Evolutionary conservation across 2,888 invertebrate species (phyloP), one percentile per base, ranked within the genome.

Genomic region (Chouioia cunea): DNA sequence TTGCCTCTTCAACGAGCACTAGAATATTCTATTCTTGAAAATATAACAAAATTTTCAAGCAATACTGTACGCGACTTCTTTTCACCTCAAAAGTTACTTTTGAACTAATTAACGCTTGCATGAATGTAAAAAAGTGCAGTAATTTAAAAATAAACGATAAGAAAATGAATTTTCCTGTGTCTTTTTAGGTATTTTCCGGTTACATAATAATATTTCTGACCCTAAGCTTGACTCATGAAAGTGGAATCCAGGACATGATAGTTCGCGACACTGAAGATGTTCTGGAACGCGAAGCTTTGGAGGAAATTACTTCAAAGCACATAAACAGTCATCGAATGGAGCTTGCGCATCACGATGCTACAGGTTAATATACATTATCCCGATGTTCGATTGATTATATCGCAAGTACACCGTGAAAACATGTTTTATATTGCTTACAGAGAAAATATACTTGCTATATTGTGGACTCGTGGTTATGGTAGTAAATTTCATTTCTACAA

Each of bases 191-290:
- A 27, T 74, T 84, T 73, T 83, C 84, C 1, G 82, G 82, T n/a
- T 82, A 84, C 69, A 79, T 80, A 22, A 79, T 86, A 76, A 82
- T 84, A 52, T 80, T 86, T 70, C 79, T 84, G 73, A 78, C 85
- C 1, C 77, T 87, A 63, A 86, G 85, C 16, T 76, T 86, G 58
- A 81, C 83, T 2, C 86, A 87, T 69, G 86, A 85, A 2, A 84
- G 85, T 73, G 85, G 85, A 43, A 86, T 87, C 72, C 83, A 86
- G 56, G 82, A 85, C 59, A 82, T 87, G 83, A 82, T 87, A 27
- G 85, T 82, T 36, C 83, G 85, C 50, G 86, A 87, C 64, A 86
- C 86, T 4, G 86, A 86, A 73, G 87, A 87, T 70, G 85, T 83
- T 22, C 78, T 85, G 53, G 86, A 85, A 65, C 80, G 86, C 50